Base-by-base conservation (phyloP, 2,797 vertebrate species). In the Peromyscus nudipes region DNA sequence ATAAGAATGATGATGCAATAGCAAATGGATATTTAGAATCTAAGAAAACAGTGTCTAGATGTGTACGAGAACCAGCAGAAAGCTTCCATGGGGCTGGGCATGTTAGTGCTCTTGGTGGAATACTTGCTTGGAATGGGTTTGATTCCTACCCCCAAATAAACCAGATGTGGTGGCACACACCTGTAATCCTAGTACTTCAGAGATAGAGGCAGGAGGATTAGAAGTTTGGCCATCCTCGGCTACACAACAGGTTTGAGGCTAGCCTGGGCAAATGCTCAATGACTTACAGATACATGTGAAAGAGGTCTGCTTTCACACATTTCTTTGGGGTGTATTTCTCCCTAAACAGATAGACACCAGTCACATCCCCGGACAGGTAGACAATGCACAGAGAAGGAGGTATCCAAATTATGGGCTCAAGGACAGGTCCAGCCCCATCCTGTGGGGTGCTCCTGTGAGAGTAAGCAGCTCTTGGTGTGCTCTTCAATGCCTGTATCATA, bases 201-300 rank as follows among this genome's bases (percentile, higher is more conserved):
- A 86, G 65, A n/a, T 5, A 37, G 84, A 55, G 65, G 46, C 4
- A 31, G 34, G 43, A 40, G 25, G 25, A 40, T 75, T 10, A 23
- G 17, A 40, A 43, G 25, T 43, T 75, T n/a, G 86, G 71, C 11
- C 40, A 62, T 34, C 86, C 55, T 75, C 7, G 11, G 37, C 27
- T 75, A 57, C 37, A 89, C 27, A 89, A 29, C 49, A 40, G 14
- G 55, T 60, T 57, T 43, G 37, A 60, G 69, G 69, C 37, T 40
- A 88, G 69, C 27, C 52, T 60, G 86, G 52, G 52, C 64, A 96
- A 77, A 52, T 37, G 46, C n/a, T 77, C 49, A 62, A 46, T 85
- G 80, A 77, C 34, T 19, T 62, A 46, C 14, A 13, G 80, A 7
- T 2, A n/a, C 17, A 14, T 1, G 17, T n/a, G 64, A 62, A 46